These are phyloP conservation scores for Drosophila athabasca DNA, from an alignment of 1,140 invertebrate genomes.

Conservation along the genomic window DNA sequence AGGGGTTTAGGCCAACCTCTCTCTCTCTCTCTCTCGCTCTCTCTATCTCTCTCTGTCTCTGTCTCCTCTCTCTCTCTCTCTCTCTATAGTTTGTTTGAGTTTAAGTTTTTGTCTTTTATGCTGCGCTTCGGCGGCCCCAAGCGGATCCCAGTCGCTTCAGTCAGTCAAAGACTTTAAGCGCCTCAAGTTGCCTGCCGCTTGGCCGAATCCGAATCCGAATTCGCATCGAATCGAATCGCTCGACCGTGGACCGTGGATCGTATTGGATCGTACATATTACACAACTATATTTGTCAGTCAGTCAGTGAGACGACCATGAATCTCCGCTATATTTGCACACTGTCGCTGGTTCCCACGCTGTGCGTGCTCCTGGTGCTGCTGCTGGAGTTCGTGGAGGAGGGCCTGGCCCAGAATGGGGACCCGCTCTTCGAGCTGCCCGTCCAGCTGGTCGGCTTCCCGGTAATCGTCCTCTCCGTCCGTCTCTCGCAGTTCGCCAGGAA, in stretches of 20 bases:
- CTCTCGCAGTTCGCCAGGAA: conserved; percentile 93
- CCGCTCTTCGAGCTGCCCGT: conserved; percentile 90
- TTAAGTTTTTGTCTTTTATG: conserved; percentile 49
- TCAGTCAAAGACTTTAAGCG: conserved; percentile 71
- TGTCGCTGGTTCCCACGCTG: conserved; percentile 68
- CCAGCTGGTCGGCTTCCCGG: conserved; percentile 91
- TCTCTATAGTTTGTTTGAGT: conserved; percentile 15
- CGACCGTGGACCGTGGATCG: conserved; percentile 1
- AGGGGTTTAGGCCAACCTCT: conserved; percentile 39
- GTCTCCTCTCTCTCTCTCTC: conserved; percentile 38
- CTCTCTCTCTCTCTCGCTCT: conserved; percentile 14
- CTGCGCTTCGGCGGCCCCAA: conserved; percentile 64
- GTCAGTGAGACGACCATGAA: conserved; percentile 58
- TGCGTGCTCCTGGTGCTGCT: conserved; percentile 75
- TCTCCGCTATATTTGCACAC: conserved; percentile 66
- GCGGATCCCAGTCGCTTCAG: conserved; percentile 58
- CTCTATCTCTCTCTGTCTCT: conserved; percentile 35
- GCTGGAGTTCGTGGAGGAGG: conserved; percentile 70
- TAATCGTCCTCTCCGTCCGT: conserved; percentile 91
- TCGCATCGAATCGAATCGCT: not conserved
- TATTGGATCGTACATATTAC: conserved; percentile 8
- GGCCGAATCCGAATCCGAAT: no score
- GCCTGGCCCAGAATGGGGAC: conserved; percentile 84
- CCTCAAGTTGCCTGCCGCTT: conserved; percentile 59
- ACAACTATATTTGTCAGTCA: not conserved